Conservation (phyloP, 2,888 invertebrate species). For the Conchocele bisecta region DNA sequence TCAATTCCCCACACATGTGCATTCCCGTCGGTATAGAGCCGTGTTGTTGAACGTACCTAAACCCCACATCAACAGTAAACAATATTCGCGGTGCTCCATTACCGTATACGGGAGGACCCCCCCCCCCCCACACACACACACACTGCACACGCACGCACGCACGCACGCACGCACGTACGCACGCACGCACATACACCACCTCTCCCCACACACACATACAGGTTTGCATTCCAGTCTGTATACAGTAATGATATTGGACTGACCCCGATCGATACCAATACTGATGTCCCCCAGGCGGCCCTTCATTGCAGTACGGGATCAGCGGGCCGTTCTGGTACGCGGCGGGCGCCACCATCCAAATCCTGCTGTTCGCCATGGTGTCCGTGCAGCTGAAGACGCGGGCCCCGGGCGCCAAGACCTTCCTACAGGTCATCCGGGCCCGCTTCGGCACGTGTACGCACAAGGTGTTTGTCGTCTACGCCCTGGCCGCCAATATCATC, state of each 20-base stretch:
- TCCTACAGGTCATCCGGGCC: constrained; percentile 81
- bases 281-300: background rate
- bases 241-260: background rate
- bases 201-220: background rate
- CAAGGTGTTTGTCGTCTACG: constrained; percentile 80
- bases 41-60: too few species aligned
- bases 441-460: constrained; percentile 80
- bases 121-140: too few species aligned
- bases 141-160: too few species aligned
- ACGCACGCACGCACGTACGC: too few species aligned
- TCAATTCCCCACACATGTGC: too few species aligned
- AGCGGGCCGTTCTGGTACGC: constrained; percentile 83
- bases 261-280: background rate
- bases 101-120: too few species aligned
- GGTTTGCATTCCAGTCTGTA: background rate
- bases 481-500: constrained; percentile 81
- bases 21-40: too few species aligned
- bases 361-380: constrained; percentile 78
- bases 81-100: too few species aligned
- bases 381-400: constrained; percentile 81
- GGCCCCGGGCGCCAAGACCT: constrained; percentile 83
- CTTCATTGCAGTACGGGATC: constrained; percentile 81
- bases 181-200: too few species aligned
- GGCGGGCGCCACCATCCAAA: constrained; percentile 80
- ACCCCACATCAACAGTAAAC: too few species aligned